Evolutionary conservation across 2,888 invertebrate species (phyloP), one percentile per base, ranked within the genome.

Genomic region (Amblyteles armatorius): DNA sequence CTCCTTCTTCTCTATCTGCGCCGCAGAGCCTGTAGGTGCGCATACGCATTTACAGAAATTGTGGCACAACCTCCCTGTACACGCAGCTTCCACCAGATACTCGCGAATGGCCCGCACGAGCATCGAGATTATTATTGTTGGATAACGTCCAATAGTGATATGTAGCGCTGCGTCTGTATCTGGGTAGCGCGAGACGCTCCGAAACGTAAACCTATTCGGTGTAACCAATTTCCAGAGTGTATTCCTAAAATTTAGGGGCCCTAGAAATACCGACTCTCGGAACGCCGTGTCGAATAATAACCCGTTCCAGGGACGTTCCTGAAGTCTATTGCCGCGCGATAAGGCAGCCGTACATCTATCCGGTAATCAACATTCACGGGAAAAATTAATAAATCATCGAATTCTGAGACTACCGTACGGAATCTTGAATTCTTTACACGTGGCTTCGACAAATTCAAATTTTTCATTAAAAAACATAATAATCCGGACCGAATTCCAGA

Each of bases 1-100:
- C 76, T 26, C 50, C 76, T 82, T 82, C 76, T 82, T 82, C 82
- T 77, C 77, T 82, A 71, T 82, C 81, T 81, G 74, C 60, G 50
- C 55, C 50, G 69, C 57, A 48, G 7, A 40, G 33, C 13, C n/a
- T 29, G 44, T 44, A 65, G 29, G 26, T 4, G 16, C 44, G 22
- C 26, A 68, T 19, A 44, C 16, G 16, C 44, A 73, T 22, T 65
- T 36, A 26, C 68, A 68, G 55, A 78, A 78, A 68, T 82, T 22
- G 55, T 72, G 55, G 11, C 19, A 65, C 65, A 19, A 19, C 50
- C 68, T 48, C 26, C 22, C 57, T 13, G 57, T 55, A 67, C 26
- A 72, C 40, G 71, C 57, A 19, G 19, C 52, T 19, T 26, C 29
- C 29, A 74, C 73, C 55, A 29, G 44, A 81, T 26, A 68, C 74